Base-by-base conservation (phyloP, 2,113 vertebrate genomes). In the Vombatus ursinus region DNA sequence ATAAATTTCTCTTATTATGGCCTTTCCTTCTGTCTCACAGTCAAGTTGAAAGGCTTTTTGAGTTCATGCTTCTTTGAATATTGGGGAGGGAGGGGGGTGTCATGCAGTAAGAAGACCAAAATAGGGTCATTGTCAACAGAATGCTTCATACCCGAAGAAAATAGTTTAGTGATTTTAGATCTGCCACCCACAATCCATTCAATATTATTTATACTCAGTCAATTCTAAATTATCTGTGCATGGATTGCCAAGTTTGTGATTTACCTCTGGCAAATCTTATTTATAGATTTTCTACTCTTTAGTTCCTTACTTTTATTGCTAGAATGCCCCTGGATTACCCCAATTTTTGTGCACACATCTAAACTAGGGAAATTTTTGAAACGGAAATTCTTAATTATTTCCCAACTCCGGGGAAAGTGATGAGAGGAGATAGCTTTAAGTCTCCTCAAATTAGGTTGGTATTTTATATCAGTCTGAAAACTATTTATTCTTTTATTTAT, bases 121-220 rank as follows among this genome's bases (percentile, higher is more conserved):
- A 3, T 95, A 50, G 53, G 8, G 8, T 8, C 16, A 52, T 52
- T 23, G 28, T 95, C 50, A 50, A 90, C 50, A 93, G 94, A 48
- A 89, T 37, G 23, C 48, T 92, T 50, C 95, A 31, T 3, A 2
- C 93, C 51, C 93, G 53, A 96, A 93, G 97, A 93, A 19, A 94
- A 52, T 92, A 90, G 68, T 22, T 94, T 92, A 92, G 51, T 50
- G 25, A 90, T 90, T 90, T 90, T 50, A 25, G 47, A 50, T 48
- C 89, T 49, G 3, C 50, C 90, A 48, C 10, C 23, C 0, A 26
- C 48, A 44, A 44, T 44, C 37, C n/a, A 44, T 23, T 84, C 68
- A 84, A 24, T 96, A 8, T 90, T 94, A 93, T 4, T 44, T 44
- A 16, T 92, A 61, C 31, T 52, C 1, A 26, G 28, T 47, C 77